A percentile compares a stretch with the other conserved stretches of the same genome.
Evolutionary conservation across 2,888 invertebrate species (phyloP).

Genomic region (Magallana nippona): DNA sequence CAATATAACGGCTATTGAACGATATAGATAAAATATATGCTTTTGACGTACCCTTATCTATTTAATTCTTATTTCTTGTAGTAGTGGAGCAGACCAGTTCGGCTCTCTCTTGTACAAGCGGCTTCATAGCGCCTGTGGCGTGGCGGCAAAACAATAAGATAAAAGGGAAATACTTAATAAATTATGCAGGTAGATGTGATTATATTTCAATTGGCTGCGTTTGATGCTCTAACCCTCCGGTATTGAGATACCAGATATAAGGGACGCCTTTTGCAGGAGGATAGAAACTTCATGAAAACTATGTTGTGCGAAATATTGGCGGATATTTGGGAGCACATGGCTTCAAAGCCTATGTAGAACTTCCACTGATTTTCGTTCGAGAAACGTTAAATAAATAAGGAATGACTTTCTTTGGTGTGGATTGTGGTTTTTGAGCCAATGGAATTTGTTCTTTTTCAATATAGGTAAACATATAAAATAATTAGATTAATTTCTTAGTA

Average conservation of each 20-base stretch:
- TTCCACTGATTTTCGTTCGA: not conserved
- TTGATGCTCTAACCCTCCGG: not conserved
- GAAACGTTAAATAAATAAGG: no score
- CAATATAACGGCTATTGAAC: conserved; percentile 20
- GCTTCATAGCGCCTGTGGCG: not conserved
- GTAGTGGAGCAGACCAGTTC: not conserved
- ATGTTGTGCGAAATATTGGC: not conserved
- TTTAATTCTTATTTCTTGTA: conserved; percentile 7
- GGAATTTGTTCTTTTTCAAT: not conserved
- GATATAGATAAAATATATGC: conserved; percentile 30
- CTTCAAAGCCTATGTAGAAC: not conserved
- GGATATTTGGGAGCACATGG: not conserved
- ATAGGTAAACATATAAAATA: not conserved
- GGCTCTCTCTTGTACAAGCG: not conserved
- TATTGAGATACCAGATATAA: conserved; percentile 16
- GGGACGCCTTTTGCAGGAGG: not conserved
- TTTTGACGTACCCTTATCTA: conserved; percentile 3
- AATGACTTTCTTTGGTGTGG: not conserved
- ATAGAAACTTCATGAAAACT: not conserved
- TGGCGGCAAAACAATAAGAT: not conserved
- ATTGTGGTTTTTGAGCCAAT: not conserved
- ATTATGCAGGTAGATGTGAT: conserved; percentile 27
- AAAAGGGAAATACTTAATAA: conserved; percentile 14
- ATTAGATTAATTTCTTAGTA: conserved; percentile 1
- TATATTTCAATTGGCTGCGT: conserved; percentile 8